phyloP scores from a whole-genome alignment of 64 coral and sea anemone species.

The Porites lutea region DNA sequence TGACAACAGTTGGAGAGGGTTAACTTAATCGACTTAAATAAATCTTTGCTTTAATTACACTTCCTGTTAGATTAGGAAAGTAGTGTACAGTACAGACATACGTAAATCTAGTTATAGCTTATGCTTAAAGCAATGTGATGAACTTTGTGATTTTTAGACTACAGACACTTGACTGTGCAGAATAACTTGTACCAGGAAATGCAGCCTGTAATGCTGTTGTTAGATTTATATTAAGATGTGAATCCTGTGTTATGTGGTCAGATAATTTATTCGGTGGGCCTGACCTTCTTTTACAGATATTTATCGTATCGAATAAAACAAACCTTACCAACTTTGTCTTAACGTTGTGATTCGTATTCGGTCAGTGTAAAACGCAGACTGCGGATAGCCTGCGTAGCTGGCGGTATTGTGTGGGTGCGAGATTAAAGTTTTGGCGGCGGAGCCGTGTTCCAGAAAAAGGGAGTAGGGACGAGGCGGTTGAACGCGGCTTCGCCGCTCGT shows the following conservation, averaged over 20 bases:
- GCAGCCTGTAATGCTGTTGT: conserved; percentile 10
- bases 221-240: conserved; percentile 8
- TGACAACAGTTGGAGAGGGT: no score
- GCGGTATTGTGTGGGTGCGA: no score
- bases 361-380: no score
- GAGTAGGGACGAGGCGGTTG: no score
- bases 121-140: conserved; percentile 23
- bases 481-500: no score
- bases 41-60: not conserved
- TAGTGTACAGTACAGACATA: conserved; percentile 19
- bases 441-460: no score
- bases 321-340: not conserved
- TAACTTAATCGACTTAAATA: not conserved
- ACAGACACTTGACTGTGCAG: not conserved
- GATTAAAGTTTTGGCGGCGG: no score
- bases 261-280: conserved; percentile 51
- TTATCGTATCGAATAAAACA: conserved; percentile 28
- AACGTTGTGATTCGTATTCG: no score
- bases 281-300: conserved; percentile 50
- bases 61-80: not conserved
- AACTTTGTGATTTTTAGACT: not conserved
- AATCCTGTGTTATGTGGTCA: conserved; percentile 35
- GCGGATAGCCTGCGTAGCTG: no score
- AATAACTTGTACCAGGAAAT: conserved; percentile 7
- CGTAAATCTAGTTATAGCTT: not conserved